Percentiles rank a stretch among this genome's conserved stretches.
These are phyloP conservation scores for Chloebia gouldiae DNA, from an alignment of 2,113 vertebrate genomes.

Conservation along the genomic window DNA sequence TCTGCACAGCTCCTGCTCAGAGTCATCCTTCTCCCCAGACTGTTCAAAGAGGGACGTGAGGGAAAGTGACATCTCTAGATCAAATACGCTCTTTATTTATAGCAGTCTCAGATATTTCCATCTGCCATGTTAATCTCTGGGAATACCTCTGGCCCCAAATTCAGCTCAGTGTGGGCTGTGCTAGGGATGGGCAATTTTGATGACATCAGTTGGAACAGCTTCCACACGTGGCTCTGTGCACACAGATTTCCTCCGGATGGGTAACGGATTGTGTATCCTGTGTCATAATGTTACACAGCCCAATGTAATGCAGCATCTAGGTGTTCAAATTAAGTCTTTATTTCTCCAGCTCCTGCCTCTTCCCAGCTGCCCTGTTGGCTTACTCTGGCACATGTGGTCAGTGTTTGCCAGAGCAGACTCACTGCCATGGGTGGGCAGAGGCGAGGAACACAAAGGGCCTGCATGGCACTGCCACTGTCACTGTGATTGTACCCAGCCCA, in stretches of 20 bases:
- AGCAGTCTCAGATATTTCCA: neutral
- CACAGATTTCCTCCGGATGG: neutral
- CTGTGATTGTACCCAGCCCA: neutral
- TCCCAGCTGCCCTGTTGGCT: neutral
- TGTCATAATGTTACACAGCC: neutral
- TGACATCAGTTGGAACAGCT: neutral
- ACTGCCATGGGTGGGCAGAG: neutral
- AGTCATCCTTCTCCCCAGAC: neutral
- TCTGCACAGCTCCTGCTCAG: neutral
- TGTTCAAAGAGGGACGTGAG: neutral
- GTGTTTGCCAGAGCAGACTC: neutral
- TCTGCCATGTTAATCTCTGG: accelerated
- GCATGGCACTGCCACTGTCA: neutral
- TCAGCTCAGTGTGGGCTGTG: neutral
- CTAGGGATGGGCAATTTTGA: neutral
- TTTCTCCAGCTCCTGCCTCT: neutral
- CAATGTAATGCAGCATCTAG: neutral
- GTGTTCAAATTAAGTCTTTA: neutral
- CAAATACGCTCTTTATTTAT: neutral
- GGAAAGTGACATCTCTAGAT: neutral
- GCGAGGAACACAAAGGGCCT: neutral
- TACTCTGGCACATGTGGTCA: accelerated
- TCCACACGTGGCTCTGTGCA: accelerated
- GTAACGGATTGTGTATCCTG: neutral
- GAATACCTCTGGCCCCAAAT: neutral